Evolutionary conservation across 1,140 invertebrate genomes (phyloP).

Genomic region (Bombus confusus): DNA sequence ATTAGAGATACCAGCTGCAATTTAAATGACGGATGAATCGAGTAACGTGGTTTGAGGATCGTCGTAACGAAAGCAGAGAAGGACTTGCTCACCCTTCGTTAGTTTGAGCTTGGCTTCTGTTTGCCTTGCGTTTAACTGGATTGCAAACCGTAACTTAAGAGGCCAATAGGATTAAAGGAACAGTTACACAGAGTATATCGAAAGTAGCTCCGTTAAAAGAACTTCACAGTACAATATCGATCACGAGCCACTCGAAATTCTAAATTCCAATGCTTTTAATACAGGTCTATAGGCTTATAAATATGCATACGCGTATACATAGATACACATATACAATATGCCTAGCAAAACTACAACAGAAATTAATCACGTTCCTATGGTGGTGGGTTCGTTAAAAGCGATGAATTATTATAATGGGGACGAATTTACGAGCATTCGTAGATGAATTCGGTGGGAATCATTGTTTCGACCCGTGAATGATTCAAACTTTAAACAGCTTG

Average conservation of each 20-base stretch:
- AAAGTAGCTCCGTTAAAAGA: not conserved
- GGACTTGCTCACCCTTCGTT: not conserved
- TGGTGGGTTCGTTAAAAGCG: not conserved
- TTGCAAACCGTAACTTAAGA: not conserved
- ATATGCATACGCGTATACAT: not conserved
- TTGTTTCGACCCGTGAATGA: not conserved
- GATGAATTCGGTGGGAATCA: not conserved
- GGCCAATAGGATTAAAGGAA: not conserved
- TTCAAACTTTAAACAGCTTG: not conserved
- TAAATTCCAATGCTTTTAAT: not conserved
- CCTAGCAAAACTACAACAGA: no score
- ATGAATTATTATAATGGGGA: not conserved
- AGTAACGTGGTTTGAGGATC: slow-evolving; percentile 12
- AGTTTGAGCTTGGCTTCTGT: not conserved
- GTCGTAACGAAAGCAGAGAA: slow-evolving; percentile 36
- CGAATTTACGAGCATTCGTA: not conserved
- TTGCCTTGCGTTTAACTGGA: not conserved
- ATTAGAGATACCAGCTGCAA: slow-evolving; percentile 45
- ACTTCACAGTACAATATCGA: not conserved
- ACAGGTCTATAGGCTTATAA: not conserved
- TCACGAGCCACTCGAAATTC: no score
- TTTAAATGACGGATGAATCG: slow-evolving; percentile 45
- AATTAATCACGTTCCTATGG: not conserved
- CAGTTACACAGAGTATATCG: not conserved
- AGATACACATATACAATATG: not conserved